Evolutionary conservation across 2,113 vertebrate genomes (phyloP).

Genomic region (Neogale vison): DNA sequence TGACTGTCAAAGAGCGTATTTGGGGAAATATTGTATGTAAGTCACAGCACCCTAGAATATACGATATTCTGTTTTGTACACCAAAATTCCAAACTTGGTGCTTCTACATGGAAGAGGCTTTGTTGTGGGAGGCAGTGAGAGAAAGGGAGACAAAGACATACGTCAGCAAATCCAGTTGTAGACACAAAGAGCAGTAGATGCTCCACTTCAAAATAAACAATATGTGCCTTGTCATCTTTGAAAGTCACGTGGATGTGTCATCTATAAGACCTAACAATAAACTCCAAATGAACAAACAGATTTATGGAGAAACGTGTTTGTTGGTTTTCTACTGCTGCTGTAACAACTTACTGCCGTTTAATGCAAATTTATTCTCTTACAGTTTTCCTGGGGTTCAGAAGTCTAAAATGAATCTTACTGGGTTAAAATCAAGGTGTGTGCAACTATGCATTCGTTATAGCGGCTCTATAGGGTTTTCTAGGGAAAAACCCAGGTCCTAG

Average conservation of each 20-base stretch:
- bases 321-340: neutral
- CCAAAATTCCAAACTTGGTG: no score
- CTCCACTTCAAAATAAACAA: no score
- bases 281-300: neutral
- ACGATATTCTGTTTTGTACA: no score
- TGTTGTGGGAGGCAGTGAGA: neutral
- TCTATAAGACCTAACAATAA: neutral
- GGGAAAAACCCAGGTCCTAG: fast-evolving
- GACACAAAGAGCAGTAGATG: neutral
- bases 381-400: neutral
- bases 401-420: no score
- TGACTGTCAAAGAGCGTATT: neutral
- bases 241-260: neutral
- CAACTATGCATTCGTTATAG: fast-evolving
- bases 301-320: neutral
- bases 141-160: neutral
- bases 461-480: neutral
- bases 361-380: neutral
- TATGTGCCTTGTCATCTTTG: no score
- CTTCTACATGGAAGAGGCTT: no score
- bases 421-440: neutral
- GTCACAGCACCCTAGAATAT: neutral
- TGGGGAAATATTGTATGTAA: neutral
- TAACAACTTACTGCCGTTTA: neutral
- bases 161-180: no score